Evolutionary conservation across 1,140 invertebrate species (phyloP).

Genomic region (Steinernema feltiae): DNA sequence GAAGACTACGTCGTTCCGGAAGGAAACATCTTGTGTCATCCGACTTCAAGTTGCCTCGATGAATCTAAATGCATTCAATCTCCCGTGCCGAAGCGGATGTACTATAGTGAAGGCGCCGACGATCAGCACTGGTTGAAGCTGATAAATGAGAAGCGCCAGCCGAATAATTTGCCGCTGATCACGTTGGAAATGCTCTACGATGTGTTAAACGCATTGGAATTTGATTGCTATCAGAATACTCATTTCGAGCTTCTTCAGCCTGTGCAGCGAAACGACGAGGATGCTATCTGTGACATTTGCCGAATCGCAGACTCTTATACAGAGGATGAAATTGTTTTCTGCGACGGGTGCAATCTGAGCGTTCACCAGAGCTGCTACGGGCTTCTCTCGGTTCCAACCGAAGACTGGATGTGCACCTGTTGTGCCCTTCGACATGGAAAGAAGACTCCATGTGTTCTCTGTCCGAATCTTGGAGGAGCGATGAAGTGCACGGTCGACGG

Average conservation of each 20-base stretch:
- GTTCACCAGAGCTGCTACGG: neutral
- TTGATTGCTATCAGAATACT: constrained; percentile 44
- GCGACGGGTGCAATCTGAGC: neutral
- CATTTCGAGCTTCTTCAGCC: constrained; percentile 38
- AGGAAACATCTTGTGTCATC: constrained; percentile 60
- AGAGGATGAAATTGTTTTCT: constrained; percentile 59
- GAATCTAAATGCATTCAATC: neutral
- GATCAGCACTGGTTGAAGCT: constrained; percentile 83
- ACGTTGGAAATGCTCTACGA: constrained; percentile 28
- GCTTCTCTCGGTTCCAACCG: neutral
- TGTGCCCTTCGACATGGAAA: neutral
- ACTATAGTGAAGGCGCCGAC: constrained; percentile 80
- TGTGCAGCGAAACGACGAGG: constrained; percentile 73
- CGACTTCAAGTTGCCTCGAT: constrained; percentile 48
- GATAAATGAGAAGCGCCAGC: constrained; percentile 74
- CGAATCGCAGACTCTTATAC: constrained; percentile 91
- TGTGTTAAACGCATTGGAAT: constrained; percentile 43
- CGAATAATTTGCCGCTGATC: constrained; percentile 1
- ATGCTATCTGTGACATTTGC: constrained; percentile 96
- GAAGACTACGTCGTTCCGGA: constrained; percentile 67
- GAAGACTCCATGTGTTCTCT: neutral
- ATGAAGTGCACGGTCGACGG: neutral
- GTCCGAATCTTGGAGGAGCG: neutral
- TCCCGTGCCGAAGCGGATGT: constrained; percentile 10
- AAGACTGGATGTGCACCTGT: neutral